Percentiles rank a stretch among this genome's conserved stretches.
Evolutionary conservation across 64 coral and sea anemone species (phyloP).

Genomic region (Trachythela sp.): DNA sequence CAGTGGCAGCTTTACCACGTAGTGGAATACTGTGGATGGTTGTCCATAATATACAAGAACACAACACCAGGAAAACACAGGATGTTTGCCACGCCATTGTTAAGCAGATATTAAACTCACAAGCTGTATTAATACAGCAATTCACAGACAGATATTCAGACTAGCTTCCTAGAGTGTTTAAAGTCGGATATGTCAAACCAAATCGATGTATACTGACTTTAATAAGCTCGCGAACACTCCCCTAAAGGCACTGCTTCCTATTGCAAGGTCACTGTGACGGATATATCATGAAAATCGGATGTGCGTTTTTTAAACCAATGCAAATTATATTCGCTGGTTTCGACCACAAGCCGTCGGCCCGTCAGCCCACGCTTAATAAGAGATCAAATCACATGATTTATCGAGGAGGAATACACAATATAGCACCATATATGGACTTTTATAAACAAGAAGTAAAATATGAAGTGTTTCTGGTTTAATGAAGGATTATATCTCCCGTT

Average conservation of each 20-base stretch:
- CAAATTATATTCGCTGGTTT: not conserved
- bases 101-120: not conserved
- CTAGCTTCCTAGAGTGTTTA: not conserved
- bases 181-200: not conserved
- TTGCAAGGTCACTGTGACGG: not conserved
- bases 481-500: not conserved
- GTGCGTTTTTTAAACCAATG: not conserved
- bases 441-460: not conserved
- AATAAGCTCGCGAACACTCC: not conserved
- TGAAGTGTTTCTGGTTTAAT: not conserved
- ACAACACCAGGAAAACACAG: not conserved
- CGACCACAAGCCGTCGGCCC: not conserved
- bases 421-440: not conserved
- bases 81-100: not conserved
- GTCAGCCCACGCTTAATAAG: not conserved
- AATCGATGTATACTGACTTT: not conserved
- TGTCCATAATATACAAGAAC: not conserved
- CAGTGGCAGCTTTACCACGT: not conserved
- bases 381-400: not conserved
- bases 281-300: not conserved
- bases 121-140: not conserved
- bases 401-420: not conserved
- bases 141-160: not conserved
- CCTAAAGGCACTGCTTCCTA: not conserved
- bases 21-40: not conserved